These are phyloP conservation scores for Holacanthella duospinosa DNA, from an alignment of 2,888 invertebrate species.

Conservation along the genomic window DNA sequence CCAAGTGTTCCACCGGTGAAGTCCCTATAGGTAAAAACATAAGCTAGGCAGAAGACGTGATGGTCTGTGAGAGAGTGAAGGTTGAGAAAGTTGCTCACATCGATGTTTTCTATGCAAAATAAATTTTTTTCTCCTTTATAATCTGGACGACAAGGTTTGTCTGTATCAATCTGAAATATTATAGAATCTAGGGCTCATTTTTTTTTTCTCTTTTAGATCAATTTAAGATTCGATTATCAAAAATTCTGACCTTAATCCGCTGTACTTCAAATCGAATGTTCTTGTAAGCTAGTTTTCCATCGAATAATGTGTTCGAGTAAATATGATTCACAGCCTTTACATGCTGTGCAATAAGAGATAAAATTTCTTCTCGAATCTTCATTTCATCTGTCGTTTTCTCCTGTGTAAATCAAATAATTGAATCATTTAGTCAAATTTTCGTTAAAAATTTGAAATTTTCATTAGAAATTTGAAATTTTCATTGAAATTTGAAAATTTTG, in stretches of 20 bases:
- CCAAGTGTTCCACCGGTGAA: constrained; percentile 97
- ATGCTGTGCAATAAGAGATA: constrained; percentile 93
- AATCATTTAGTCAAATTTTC: background rate
- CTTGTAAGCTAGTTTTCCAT: constrained; percentile 59
- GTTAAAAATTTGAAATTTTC: background rate
- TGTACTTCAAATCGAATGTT: constrained; percentile 96
- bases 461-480: background rate
- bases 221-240: constrained; percentile 18
- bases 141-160: constrained; percentile 60
- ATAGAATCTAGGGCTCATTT: constrained; percentile 23
- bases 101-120: constrained; percentile 93
- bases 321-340: constrained; percentile 97
- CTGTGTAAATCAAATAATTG: constrained; percentile 29
- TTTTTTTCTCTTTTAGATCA: background rate
- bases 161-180: constrained; percentile 74
- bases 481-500: too few species aligned
- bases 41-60: constrained; percentile 97
- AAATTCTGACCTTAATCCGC: constrained; percentile 54
- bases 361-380: constrained; percentile 92
- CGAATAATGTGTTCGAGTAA: constrained; percentile 87
- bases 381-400: constrained; percentile 45
- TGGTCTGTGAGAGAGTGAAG: constrained; percentile 94
- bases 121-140: constrained; percentile 62
- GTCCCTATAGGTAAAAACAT: constrained; percentile 95
- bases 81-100: constrained; percentile 91